A percentile compares a stretch with the other conserved stretches of the same genome.
These are phyloP conservation scores for Polyommatus iphigenia DNA, from an alignment of 2,888 invertebrate genomes.

Conservation along the genomic window DNA sequence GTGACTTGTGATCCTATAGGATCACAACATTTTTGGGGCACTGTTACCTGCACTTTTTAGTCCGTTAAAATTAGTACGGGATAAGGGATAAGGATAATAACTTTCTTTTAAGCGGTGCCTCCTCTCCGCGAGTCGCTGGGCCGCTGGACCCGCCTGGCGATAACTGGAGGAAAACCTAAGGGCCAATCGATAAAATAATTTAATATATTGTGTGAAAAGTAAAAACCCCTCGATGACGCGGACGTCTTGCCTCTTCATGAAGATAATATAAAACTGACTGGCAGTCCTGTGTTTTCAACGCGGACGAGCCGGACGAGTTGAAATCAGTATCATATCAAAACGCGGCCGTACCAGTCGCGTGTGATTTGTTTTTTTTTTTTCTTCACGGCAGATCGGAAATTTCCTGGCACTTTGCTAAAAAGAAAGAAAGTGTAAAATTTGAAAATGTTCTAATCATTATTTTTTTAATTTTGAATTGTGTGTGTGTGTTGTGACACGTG, in stretches of 20 bases:
- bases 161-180: background rate
- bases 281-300: slow-evolving; percentile 23
- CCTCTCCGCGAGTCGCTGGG: too few relatives aligned
- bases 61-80: too few relatives aligned
- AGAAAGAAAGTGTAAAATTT: background rate
- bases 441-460: background rate
- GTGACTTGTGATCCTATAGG: too few relatives aligned
- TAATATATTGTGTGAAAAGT: background rate
- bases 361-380: background rate
- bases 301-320: slow-evolving; percentile 2
- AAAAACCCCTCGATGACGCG: slow-evolving; percentile 13
- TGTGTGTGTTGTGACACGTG: slow-evolving; percentile 14
- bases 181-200: background rate
- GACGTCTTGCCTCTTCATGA: background rate
- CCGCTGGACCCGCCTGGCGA: background rate
- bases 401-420: background rate
- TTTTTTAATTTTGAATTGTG: background rate
- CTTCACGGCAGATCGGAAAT: slow-evolving; percentile 2
- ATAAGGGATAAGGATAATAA: too few relatives aligned
- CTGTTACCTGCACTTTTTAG: too few relatives aligned
- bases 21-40: too few relatives aligned
- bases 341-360: slow-evolving; percentile 8
- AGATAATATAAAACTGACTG: slow-evolving; percentile 11
- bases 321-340: slow-evolving; percentile 29
- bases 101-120: background rate